Percentiles rank a stretch among this genome's conserved stretches.
phyloP scores from a whole-genome alignment of 1,140 invertebrate genomes.

The Drosophila willistoni region DNA sequence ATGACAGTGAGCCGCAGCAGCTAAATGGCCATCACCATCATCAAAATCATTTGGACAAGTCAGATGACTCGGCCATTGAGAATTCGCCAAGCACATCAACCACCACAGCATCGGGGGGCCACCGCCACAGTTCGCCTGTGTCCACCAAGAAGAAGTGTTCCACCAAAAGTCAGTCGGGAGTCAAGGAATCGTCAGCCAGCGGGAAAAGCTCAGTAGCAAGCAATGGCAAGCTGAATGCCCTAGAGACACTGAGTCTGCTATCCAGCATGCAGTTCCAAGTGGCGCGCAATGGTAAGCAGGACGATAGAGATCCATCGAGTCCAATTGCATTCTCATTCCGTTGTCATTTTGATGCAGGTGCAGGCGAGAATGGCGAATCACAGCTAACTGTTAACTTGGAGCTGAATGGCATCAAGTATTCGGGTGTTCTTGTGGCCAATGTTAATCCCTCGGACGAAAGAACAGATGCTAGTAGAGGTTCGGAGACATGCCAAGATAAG shows the following conservation, averaged over 20 bases:
- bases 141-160: constrained; percentile 71
- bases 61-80: constrained; percentile 78
- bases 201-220: constrained; percentile 5
- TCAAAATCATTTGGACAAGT: constrained; percentile 75
- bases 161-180: constrained; percentile 59
- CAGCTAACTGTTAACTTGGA: constrained; percentile 98
- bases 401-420: constrained; percentile 95
- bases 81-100: constrained; percentile 79
- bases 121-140: constrained; percentile 73
- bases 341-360: constrained; percentile 84
- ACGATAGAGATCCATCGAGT: not conserved
- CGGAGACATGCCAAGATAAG: constrained; percentile 17
- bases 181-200: constrained; percentile 27
- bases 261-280: constrained; percentile 94
- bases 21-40: constrained; percentile 62
- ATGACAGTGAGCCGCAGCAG: constrained; percentile 59
- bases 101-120: constrained; percentile 61
- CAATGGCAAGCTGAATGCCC: constrained; percentile 52
- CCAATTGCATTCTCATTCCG: constrained; percentile 7
- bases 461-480: constrained; percentile 19
- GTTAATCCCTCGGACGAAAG: constrained; percentile 65
- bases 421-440: constrained; percentile 93
- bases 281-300: constrained; percentile 90
- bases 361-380: constrained; percentile 89
- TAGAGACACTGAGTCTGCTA: constrained; percentile 69